Base-by-base conservation (phyloP, 2,113 vertebrate genomes). In the Cromileptes altivelis region DNA sequence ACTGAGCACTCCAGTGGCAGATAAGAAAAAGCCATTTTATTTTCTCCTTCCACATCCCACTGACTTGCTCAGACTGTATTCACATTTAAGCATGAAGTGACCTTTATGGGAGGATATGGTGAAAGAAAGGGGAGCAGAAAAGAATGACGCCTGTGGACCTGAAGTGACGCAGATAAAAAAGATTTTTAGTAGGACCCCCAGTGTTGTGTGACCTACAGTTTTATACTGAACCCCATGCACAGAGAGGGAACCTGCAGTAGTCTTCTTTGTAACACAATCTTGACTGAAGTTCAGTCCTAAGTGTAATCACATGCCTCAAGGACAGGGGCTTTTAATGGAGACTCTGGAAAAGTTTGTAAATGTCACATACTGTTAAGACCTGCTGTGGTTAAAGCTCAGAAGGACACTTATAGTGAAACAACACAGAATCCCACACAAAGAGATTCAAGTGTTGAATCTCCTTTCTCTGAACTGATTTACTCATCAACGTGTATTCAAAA, bases 21-120 rank as follows among this genome's bases (percentile, higher is more conserved):
- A 88, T 85, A 77, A 88, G 75, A 85, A 80, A 87, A 88, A 88
- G 50, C 25, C 76, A 89, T 83, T 93, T 91, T 76, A 80, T 89
- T 91, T 82, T 70, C 61, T 68, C 53, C 77, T 75, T 65, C 63
- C 72, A 56, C 47, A 50, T 76, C 57, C 52, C 65, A 70, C 62
- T 30, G 76, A 80, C 75, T 58, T 69, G 49, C 70, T 73, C 47
- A 40, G 47, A 21, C 52, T 21, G 77, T 25, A 80, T 86, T 88
- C 81, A 86, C 78, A 82, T 58, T 65, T 37, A 77, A 55, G 81
- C 23, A 8, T 17, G 14, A 50, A 60, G 40, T 90, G 89, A 93
- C 93, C 92, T 93, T 93, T 85, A 70, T n/a, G 9, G 57, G 42
- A 85, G 58, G 90, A 45, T 30, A 15, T 61, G 64, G 60, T 55